phyloP scores from a whole-genome alignment of 2,797 vertebrate genomes.

The Rhinatrema bivittatum region DNA sequence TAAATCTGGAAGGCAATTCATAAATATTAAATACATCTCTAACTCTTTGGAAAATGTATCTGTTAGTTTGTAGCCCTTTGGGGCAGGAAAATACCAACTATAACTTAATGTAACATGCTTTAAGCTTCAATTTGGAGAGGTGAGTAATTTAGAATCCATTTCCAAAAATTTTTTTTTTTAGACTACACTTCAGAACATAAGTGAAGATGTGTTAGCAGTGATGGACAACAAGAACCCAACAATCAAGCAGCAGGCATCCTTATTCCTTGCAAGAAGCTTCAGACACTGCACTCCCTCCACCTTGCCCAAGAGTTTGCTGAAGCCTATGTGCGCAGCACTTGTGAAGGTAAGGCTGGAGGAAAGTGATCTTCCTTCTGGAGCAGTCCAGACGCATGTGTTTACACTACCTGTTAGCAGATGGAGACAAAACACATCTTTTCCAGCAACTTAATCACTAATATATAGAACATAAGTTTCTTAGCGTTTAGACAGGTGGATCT shows the following conservation, averaged over 20 bases:
- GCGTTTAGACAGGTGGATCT: no score
- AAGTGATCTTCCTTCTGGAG: background rate
- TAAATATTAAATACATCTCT: no score
- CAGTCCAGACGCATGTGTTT: fast-evolving
- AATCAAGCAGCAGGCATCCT: constrained; percentile 92
- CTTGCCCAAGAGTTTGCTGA: constrained; percentile 83
- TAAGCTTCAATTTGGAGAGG: no score
- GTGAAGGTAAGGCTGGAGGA: constrained; percentile 80
- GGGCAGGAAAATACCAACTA: no score
- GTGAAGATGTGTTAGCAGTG: constrained; percentile 85
- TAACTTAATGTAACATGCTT: no score
- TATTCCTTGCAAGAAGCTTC: constrained; percentile 92
- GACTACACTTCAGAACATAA: constrained; percentile 90
- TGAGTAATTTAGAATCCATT: constrained; percentile 6
- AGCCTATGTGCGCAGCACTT: constrained; percentile 88
- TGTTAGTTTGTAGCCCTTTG: no score
- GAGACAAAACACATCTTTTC: no score
- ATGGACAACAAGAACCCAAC: constrained; percentile 99
- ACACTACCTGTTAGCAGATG: no score
- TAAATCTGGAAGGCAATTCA: no score
- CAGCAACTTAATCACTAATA: no score
- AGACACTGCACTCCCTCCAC: constrained; percentile 82
- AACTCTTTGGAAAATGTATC: no score
- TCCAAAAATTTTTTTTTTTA: constrained; percentile 31
- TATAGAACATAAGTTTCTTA: no score